Evolutionary conservation across 2,888 invertebrate genomes (phyloP).

Genomic region (Encarsia formosa): DNA sequence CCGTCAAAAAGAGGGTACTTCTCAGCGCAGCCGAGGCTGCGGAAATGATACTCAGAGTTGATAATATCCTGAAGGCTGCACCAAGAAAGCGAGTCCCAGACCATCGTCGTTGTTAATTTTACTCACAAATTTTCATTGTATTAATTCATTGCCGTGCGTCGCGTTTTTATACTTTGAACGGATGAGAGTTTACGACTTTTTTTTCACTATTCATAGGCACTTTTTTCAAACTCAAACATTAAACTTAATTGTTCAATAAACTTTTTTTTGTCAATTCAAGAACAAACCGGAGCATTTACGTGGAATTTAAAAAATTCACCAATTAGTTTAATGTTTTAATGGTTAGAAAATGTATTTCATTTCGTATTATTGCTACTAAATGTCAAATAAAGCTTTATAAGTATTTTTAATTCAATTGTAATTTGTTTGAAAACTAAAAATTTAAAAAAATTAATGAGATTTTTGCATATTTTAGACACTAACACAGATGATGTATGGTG

Average conservation of each 20-base stretch:
- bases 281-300: no score
- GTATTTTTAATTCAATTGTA: conserved; percentile 23
- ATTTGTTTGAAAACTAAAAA: conserved; percentile 5
- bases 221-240: conserved; percentile 12
- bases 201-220: neutral
- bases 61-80: conserved; percentile 91
- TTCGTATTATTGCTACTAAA: conserved; percentile 5
- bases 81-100: conserved; percentile 85
- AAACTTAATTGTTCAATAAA: neutral
- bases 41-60: conserved; percentile 97
- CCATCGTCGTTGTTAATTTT: conserved; percentile 71
- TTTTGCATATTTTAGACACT: conserved; percentile 22
- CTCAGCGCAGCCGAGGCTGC: conserved; percentile 94
- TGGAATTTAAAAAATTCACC: neutral
- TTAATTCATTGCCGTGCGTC: conserved; percentile 13
- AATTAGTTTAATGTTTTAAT: conserved; percentile 7
- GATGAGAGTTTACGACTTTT: conserved; percentile 2
- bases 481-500: conserved; percentile 1
- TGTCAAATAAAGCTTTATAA: conserved; percentile 14
- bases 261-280: no score
- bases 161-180: conserved; percentile 12
- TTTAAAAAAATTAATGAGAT: conserved; percentile 18
- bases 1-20: conserved; percentile 93
- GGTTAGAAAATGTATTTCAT: conserved; percentile 15
- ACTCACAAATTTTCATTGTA: conserved; percentile 13